Evolutionary conservation across 2,113 vertebrate species (phyloP).

Genomic region (Sebastes fasciatus): DNA sequence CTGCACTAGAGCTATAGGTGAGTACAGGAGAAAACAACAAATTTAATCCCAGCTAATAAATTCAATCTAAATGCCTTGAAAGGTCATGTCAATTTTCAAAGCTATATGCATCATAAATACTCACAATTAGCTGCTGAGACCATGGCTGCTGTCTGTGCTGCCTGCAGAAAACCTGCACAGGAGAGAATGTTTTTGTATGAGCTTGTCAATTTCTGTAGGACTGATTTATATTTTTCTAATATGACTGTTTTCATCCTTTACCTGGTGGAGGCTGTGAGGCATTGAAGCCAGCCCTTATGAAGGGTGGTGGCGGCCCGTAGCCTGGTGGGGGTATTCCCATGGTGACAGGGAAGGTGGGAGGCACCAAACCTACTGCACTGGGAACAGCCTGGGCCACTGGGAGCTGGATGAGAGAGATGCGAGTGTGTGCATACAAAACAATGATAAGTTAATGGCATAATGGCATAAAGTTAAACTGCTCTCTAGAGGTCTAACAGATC

Average conservation of each 20-base stretch:
- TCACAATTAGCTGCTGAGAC: slow-evolving; percentile 87
- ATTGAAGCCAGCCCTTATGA: slow-evolving; percentile 92
- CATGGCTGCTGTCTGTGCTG: slow-evolving; percentile 88
- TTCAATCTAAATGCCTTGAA: not conserved
- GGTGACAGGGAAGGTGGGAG: slow-evolving; percentile 92
- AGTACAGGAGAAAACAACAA: not conserved
- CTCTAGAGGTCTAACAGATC: not conserved
- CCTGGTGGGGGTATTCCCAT: slow-evolving; percentile 98
- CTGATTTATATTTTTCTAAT: not conserved
- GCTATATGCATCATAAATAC: slow-evolving; percentile 64
- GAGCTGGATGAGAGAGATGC: slow-evolving; percentile 82
- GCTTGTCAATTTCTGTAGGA: not conserved
- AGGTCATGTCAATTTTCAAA: not conserved
- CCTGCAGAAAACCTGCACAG: slow-evolving; percentile 90
- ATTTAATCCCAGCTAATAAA: not conserved
- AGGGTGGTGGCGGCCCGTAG: slow-evolving; percentile 94
- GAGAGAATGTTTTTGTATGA: not conserved
- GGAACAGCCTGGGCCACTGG: slow-evolving; percentile 94
- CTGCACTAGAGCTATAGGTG: slow-evolving; percentile 84
- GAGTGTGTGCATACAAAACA: not conserved
- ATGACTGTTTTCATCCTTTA: slow-evolving; percentile 67
- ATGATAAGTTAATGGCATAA: not conserved
- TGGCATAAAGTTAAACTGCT: not conserved
- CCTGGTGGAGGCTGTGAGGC: slow-evolving; percentile 96
- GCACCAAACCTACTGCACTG: slow-evolving; percentile 92